Evolutionary conservation across 2,797 vertebrate genomes (phyloP).

Genomic region (Eleutherodactylus coqui): DNA sequence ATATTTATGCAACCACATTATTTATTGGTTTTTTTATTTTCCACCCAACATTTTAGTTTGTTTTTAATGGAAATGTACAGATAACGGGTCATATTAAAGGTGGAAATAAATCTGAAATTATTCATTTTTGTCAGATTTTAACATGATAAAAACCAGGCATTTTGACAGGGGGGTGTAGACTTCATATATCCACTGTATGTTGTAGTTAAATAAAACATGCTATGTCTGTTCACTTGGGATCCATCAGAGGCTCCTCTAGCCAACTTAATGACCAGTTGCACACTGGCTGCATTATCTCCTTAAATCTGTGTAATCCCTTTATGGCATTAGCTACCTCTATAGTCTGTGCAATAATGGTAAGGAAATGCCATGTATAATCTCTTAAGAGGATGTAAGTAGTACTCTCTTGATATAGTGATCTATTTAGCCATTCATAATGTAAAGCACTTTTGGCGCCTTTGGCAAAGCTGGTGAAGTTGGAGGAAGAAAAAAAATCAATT

Average conservation of each 20-base stretch:
- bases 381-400: conserved; percentile 11
- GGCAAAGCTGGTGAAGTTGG: neutral
- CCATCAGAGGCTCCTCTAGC: neutral
- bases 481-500: neutral
- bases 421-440: neutral
- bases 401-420: neutral
- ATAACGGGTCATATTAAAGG: too few species aligned
- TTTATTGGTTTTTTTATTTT: too few species aligned
- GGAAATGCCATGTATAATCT: conserved; percentile 5
- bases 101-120: too few species aligned
- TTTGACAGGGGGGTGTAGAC: too few species aligned
- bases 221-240: neutral
- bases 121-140: too few species aligned
- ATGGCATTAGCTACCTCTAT: conserved; percentile 2
- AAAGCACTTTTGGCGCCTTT: conserved; percentile 18
- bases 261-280: neutral
- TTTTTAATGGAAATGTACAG: too few species aligned
- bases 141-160: too few species aligned
- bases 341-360: conserved; percentile 1
- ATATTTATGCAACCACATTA: too few species aligned
- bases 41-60: too few species aligned
- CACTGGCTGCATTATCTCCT: conserved; percentile 2
- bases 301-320: neutral
- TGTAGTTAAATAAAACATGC: neutral
- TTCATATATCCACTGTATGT: too few species aligned